Evolutionary conservation across 2,888 invertebrate genomes (phyloP), one percentile per base, ranked within the genome.

Genomic region (Lasioglossum vierecki): DNA sequence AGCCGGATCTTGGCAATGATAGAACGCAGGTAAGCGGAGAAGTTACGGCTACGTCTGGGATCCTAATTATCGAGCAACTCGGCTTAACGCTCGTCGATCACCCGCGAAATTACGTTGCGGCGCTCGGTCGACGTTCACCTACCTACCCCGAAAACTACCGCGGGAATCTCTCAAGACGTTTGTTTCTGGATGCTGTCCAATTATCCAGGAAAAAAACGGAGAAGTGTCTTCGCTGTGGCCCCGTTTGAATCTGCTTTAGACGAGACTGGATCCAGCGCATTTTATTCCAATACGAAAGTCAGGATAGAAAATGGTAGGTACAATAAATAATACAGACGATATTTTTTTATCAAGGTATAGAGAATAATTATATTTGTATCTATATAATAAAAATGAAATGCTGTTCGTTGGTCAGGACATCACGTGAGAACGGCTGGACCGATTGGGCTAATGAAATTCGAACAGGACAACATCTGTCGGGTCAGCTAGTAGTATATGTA

Each of bases 1-100:
- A 18, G 66, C 49, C 26, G 70, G 85, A 85, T 85, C 85, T 60
- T 77, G 85, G 85, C 76, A 84, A 84, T 84, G 84, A 84, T 76
- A 60, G 85, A 84, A 46, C 63, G 46, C 57, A 49, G 76, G 76
- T 66, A 72, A 76, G 71, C 79, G 79, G 66, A 84, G 79, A 79
- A 84, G 79, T 84, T 84, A 84, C 84, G 79, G 57, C 85, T 72
- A n/a, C 79, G 84, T 76, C 76, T 15, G 63, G 72, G 85, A 72
- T 79, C 85, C 79, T 84, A 84, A 84, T 84, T 79, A 79, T 84
- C 75, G 79, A 41, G 66, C 74, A 44, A 79, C 72, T 63, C 63
- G 66, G 13, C 46, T n/a, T 13, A 22, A 30, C 15, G 74, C 74
- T 74, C 84, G 84, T 83, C 63, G 57, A 74, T 80, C 63, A 77